A percentile compares a stretch with the other conserved stretches of the same genome.
phyloP scores from a whole-genome alignment of 2,888 invertebrate species.

The Nudaria mundana region DNA sequence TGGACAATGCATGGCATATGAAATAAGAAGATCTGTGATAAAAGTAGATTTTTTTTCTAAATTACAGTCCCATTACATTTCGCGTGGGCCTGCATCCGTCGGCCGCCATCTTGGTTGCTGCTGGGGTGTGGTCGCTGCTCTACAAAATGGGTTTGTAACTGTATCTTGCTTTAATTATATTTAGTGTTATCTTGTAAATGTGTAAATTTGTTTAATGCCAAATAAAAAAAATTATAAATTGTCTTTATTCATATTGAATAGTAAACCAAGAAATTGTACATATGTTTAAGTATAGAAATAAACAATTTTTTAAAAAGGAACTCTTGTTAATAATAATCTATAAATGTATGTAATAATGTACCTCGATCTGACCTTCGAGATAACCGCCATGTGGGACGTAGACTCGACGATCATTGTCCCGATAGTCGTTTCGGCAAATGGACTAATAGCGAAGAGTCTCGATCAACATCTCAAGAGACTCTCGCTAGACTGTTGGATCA shows the following conservation, averaged over 20 bases:
- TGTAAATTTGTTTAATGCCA: slow-evolving; percentile 68
- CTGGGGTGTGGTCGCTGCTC: slow-evolving; percentile 80
- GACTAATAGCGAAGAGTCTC: too few relatives aligned
- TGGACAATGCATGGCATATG: too few relatives aligned
- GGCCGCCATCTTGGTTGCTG: slow-evolving; percentile 82
- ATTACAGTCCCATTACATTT: slow-evolving; percentile 81
- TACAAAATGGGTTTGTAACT: slow-evolving; percentile 82
- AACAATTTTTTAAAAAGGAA: slow-evolving; percentile 53
- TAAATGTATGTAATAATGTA: too few relatives aligned
- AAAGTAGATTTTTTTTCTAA: slow-evolving; percentile 80
- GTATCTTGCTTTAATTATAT: slow-evolving; percentile 77
- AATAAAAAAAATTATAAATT: slow-evolving; percentile 68
- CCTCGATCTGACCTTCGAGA: too few relatives aligned
- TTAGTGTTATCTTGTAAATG: slow-evolving; percentile 53
- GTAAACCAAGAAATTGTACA: slow-evolving; percentile 73
- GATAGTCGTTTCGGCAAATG: too few relatives aligned
- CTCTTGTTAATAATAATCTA: slow-evolving; percentile 54
- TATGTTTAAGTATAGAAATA: slow-evolving; percentile 79
- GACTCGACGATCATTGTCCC: too few relatives aligned
- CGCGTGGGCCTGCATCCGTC: slow-evolving; percentile 79
- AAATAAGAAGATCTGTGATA: slow-evolving; percentile 80
- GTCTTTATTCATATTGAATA: slow-evolving; percentile 79
- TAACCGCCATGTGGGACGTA: too few relatives aligned
- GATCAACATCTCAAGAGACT: too few relatives aligned
- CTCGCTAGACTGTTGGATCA: too few relatives aligned